A percentile compares a stretch with the other conserved stretches of the same genome.
Conservation (phyloP, 2,113 vertebrate species). For the Sander lucioperca region DNA sequence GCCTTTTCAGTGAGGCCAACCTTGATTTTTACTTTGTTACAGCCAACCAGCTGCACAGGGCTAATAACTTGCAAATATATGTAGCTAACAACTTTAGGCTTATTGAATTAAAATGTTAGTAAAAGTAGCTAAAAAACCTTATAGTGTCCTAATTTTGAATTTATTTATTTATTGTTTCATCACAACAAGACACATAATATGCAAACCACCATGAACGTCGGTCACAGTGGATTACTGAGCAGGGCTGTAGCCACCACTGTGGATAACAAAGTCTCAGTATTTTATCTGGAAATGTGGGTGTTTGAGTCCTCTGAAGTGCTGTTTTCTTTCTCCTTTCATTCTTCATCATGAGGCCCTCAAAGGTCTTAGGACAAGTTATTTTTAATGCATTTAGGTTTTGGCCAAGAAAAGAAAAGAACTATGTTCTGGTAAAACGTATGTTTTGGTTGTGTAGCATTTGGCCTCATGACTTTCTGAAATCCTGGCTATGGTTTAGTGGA, state of each 20-base stretch:
- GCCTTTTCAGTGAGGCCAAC: constrained; percentile 2
- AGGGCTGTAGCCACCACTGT: too few species aligned
- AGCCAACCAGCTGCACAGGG: not conserved
- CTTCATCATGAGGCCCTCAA: too few species aligned
- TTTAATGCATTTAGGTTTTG: too few species aligned
- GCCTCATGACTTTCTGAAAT: too few species aligned
- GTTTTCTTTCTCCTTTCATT: too few species aligned
- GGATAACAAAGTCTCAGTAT: not conserved
- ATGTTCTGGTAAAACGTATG: too few species aligned
- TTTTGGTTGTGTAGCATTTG: too few species aligned
- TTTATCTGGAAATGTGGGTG: too few species aligned
- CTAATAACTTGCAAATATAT: not conserved
- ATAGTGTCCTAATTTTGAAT: not conserved
- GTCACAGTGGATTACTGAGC: not conserved
- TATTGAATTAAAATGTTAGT: not conserved
- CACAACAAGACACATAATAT: not conserved
- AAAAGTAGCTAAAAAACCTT: not conserved
- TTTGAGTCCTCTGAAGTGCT: too few species aligned
- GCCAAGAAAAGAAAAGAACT: too few species aligned
- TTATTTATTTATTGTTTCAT: not conserved
- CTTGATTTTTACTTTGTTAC: not conserved
- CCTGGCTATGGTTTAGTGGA: too few species aligned
- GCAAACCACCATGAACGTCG: not conserved
- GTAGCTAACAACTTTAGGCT: not conserved
- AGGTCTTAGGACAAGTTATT: too few species aligned